Evolutionary conservation across 2,113 vertebrate genomes (phyloP), one percentile per base, ranked within the genome.

Genomic region (Limanda limanda): DNA sequence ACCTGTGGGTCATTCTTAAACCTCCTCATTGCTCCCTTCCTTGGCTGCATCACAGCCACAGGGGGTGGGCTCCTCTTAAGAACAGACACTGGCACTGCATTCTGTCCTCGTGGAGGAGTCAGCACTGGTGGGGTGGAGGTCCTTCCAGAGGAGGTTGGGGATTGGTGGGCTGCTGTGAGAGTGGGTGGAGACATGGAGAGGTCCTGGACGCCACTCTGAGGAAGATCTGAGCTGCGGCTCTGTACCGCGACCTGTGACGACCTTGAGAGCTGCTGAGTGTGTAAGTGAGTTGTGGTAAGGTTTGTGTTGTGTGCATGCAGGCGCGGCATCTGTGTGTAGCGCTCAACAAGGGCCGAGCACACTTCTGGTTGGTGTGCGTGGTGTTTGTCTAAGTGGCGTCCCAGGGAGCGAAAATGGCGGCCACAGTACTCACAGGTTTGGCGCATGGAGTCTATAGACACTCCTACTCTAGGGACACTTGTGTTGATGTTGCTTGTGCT

Each of bases 331-430:
- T 93, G 91, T 2, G 91, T 92, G 78, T 93, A 93, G 66, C 90
- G 90, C 78, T 92, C 91, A 3, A 92, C 91, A 1, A 95, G 87
- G 54, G 93, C 89, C 0, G 93, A 92, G 70, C 91, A 92, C 21
- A 95, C 86, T 1, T 94, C 93, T 0, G 93, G 93, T 73, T 94
- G 94, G 89, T 95, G 92, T 51, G 92, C 62, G 0, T 95, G 94
- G 80, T 95, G 94, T 76, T 95, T 95, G 60, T 94, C 92, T 62
- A 95, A 79, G 85, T 95, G 95, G 17, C 93, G 94, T 24, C 90
- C 93, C 61, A 95, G 70, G 0, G 93, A 94, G 73, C 94, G 92
- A 71, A 95, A 95, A 66, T 94, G 93, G 21, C 94, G 92, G 21
- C 94, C 92, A 5, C 95, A 95, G 87, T 94, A 92, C 59, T 93